Conservation (phyloP, 2,888 invertebrate genomes). For the Philereme vetulata region DNA sequence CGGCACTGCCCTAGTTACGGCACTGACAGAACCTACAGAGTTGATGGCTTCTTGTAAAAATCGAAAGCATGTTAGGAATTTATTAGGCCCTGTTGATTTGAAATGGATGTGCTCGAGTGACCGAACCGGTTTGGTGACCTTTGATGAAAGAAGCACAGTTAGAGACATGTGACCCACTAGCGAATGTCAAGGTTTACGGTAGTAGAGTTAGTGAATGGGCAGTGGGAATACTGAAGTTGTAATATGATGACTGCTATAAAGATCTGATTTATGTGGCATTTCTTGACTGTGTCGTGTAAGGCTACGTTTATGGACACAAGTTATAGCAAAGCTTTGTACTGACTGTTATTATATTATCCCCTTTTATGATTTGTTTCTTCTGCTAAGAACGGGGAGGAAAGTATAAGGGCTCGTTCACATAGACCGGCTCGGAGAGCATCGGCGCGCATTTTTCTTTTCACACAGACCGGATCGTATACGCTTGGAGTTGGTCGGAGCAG, state of each 20-base stretch:
- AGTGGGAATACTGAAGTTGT: constrained; percentile 12
- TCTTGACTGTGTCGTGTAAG: background rate
- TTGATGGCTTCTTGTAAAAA: background rate
- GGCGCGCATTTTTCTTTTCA: too few species aligned
- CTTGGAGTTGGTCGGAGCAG: too few species aligned
- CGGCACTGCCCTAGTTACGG: too few species aligned
- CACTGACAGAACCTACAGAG: constrained; percentile 1
- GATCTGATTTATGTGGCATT: background rate
- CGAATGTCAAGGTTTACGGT: constrained; percentile 34
- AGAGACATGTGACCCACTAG: constrained; percentile 27
- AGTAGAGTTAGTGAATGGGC: constrained; percentile 17
- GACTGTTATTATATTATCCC: too few species aligned
- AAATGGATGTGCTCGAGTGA: constrained; percentile 1
- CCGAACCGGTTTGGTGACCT: constrained; percentile 23
- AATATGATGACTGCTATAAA: constrained; percentile 6
- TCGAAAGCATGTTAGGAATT: background rate
- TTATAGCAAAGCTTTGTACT: too few species aligned
- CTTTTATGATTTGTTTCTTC: too few species aligned
- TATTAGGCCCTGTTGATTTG: background rate
- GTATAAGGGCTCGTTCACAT: too few species aligned
- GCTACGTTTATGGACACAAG: too few species aligned
- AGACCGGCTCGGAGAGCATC: too few species aligned
- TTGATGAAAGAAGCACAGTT: constrained; percentile 10
- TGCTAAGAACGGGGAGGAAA: too few species aligned
- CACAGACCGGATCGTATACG: too few species aligned